A percentile compares a stretch with the other conserved stretches of the same genome.
Conservation (phyloP, 1,140 invertebrate species). For the Microvelia longipes region DNA sequence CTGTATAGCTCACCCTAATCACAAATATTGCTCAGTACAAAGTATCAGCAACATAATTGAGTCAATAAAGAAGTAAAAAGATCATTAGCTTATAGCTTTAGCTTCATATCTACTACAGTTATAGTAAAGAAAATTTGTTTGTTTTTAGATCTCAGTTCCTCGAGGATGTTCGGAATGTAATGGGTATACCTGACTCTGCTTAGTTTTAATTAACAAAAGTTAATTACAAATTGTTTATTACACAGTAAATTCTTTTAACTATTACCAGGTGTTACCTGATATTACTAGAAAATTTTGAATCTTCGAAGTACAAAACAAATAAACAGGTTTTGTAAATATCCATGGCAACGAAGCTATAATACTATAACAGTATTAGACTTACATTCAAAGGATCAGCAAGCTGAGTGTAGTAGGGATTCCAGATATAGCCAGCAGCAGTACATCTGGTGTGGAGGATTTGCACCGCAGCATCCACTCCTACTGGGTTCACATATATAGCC, state of each 20-base stretch:
- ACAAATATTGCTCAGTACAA: not conserved
- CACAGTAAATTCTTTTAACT: no score
- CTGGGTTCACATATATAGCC: constrained; percentile 83
- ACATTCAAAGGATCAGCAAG: constrained; percentile 77
- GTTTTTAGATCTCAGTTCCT: constrained; percentile 60
- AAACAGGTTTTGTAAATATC: no score
- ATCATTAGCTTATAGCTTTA: not conserved
- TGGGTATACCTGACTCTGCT: constrained; percentile 64
- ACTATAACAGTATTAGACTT: no score
- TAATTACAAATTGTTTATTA: no score
- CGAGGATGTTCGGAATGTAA: constrained; percentile 58
- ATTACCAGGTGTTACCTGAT: no score
- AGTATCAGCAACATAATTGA: no score
- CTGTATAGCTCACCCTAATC: constrained; percentile 63
- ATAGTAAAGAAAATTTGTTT: constrained; percentile 8
- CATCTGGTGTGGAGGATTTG: constrained; percentile 62
- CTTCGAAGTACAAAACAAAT: no score
- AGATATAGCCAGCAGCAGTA: constrained; percentile 74
- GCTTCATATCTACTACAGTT: not conserved
- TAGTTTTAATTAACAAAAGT: not conserved
- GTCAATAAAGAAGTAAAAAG: no score
- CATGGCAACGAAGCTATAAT: no score
- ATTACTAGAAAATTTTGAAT: no score
- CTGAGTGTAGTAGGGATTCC: constrained; percentile 87
- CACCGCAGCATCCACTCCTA: constrained; percentile 80